Base-by-base conservation (phyloP, 2,113 vertebrate species). In the Taxidea taxus region DNA sequence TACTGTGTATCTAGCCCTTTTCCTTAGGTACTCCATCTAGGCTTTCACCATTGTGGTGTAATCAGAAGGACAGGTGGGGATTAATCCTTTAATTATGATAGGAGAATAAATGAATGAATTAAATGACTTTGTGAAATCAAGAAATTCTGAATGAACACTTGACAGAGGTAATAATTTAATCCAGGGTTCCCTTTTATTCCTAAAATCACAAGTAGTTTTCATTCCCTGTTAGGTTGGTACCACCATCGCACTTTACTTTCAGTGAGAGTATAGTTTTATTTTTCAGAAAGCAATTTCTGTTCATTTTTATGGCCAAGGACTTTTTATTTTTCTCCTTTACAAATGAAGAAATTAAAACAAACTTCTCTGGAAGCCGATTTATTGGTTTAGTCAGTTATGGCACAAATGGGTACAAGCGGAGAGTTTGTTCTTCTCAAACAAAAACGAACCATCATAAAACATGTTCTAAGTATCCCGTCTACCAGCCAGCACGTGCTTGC, bases 371-470 rank as follows among this genome's bases (percentile, higher is more conserved):
- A 91, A 93, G 49, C n/a, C 2, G 4, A 72, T 85, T 93, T 90
- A 93, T 74, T 95, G 85, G 5, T 31, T 93, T 66, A 93, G 93
- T 97, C 66, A 64, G 47, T 96, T 95, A 80, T 72, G 68, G 77
- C 51, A 95, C 60, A 77, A 51, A 68, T 60, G 56, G 39, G 27
- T 85, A 21, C 82, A n/a, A 84, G 27, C 29, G 60, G 37, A 91
- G 12, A 56, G 34, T 90, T 51, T 47, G 20, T 96, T 62, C 34
- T 96, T 94, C 78, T 54, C 68, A 96, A 74, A 95, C 49, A n/a
- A 60, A 96, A 92, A 25, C 29, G 90, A 77, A 37, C 44, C 21
- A 8, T 42, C 81, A 70, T 84, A 94, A 97, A 94, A 74, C 29
- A 25, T 72, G 3, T 31, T 58, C 2, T 13, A 62, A 87, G 51